Percentiles rank a stretch among this genome's conserved stretches.
Evolutionary conservation across 2,797 vertebrate species (phyloP).

Genomic region (Salarias fasciatus): DNA sequence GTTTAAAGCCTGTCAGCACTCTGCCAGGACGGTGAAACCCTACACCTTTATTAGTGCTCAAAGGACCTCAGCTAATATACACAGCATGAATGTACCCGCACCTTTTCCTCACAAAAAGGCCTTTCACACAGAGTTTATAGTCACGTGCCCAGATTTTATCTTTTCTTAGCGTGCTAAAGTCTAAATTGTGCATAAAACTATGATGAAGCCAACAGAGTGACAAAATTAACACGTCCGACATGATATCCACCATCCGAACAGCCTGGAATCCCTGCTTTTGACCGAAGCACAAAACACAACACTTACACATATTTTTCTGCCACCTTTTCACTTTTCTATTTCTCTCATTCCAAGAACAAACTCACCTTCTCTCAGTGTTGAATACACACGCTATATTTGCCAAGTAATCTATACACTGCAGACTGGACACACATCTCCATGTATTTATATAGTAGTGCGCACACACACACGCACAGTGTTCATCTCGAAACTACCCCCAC

Average conservation of each 20-base stretch:
- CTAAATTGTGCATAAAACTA: neutral
- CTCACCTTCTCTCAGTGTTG: constrained; percentile 37
- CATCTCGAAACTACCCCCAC: constrained; percentile 70
- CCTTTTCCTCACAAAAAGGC: neutral
- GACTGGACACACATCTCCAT: constrained; percentile 59
- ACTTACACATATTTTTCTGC: constrained; percentile 21
- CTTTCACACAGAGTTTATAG: neutral
- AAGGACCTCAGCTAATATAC: neutral
- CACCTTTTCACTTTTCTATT: constrained; percentile 33
- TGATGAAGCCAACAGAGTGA: neutral
- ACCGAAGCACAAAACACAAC: constrained; percentile 12
- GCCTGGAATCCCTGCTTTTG: constrained; percentile 13
- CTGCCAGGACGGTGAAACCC: constrained; percentile 34
- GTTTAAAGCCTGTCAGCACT: constrained; percentile 32
- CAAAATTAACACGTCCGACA: constrained; percentile 11
- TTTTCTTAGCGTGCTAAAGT: no score
- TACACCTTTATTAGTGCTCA: constrained; percentile 44
- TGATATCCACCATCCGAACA: constrained; percentile 17
- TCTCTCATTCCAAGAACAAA: constrained; percentile 34
- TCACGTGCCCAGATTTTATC: no score
- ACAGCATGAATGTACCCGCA: neutral
- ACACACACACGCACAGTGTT: constrained; percentile 56
- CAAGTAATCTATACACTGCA: constrained; percentile 70
- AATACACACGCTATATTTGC: constrained; percentile 66
- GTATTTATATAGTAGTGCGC: constrained; percentile 62